A percentile compares a stretch with the other conserved stretches of the same genome.
Evolutionary conservation across 1,140 invertebrate genomes (phyloP).

Genomic region (Drosophila kikkawai): DNA sequence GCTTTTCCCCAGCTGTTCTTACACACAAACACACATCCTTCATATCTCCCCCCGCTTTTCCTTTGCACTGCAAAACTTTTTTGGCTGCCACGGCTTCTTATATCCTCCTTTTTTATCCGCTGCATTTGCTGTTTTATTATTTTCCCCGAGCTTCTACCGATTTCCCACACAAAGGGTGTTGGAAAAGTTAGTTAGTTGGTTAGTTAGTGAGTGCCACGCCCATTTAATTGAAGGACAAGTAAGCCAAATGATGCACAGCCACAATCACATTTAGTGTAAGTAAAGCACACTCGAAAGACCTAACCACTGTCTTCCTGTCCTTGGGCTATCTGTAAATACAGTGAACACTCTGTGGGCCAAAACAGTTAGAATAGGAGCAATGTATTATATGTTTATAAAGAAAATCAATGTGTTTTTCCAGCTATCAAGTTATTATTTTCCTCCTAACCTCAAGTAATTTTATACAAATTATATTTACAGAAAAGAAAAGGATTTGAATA

Average conservation of each 20-base stretch:
- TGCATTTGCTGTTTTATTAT: slow-evolving; percentile 15
- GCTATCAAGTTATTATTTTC: not conserved
- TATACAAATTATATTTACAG: not conserved
- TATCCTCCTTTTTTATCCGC: not conserved
- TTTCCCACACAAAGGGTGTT: slow-evolving; percentile 12
- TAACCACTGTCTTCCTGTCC: not conserved
- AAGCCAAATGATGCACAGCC: slow-evolving; percentile 41
- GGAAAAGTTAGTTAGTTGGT: slow-evolving; percentile 17
- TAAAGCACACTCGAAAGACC: slow-evolving; percentile 10
- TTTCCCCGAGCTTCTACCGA: slow-evolving; percentile 4
- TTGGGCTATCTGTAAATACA: not conserved
- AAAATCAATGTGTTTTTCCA: not conserved
- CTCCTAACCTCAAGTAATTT: not conserved
- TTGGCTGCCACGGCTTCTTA: slow-evolving; percentile 21
- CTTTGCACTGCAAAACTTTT: slow-evolving; percentile 41
- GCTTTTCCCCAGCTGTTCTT: slow-evolving; percentile 8
- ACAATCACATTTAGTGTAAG: slow-evolving; percentile 20
- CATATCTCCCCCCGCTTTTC: not conserved
- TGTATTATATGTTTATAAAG: not conserved
- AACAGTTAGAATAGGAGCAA: not conserved
- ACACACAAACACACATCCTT: slow-evolving; percentile 7
- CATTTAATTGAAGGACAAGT: slow-evolving; percentile 45
- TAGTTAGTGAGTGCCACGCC: slow-evolving; percentile 39
- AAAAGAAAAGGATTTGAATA: not conserved
- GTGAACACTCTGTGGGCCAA: not conserved